Percentiles rank a stretch among this genome's conserved stretches.
Conservation (phyloP, 2,888 invertebrate species). For the Sabatieria punctata region DNA sequence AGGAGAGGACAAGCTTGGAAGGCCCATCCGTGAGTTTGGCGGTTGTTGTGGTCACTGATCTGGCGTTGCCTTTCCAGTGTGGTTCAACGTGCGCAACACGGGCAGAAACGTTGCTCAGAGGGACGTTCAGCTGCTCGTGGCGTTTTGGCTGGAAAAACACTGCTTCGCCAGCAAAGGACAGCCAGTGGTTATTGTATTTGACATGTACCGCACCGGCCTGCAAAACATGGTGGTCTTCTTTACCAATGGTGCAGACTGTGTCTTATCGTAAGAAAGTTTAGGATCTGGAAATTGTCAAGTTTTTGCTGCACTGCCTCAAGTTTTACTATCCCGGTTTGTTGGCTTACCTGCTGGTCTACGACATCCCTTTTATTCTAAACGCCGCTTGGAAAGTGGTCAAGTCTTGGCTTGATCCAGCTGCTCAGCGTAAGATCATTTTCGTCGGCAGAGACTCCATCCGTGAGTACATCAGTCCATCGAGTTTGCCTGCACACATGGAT, state of each 20-base stretch:
- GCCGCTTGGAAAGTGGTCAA: slow-evolving; percentile 22
- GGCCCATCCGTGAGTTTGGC: too few relatives aligned
- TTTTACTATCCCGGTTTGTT: slow-evolving; percentile 22
- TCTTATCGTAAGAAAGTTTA: too few relatives aligned
- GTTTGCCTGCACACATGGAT: slow-evolving; percentile 18
- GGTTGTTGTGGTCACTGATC: too few relatives aligned
- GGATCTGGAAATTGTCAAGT: slow-evolving; percentile 24
- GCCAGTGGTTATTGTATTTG: slow-evolving; percentile 19
- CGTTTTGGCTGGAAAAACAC: slow-evolving; percentile 26
- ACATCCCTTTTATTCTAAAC: slow-evolving; percentile 19
- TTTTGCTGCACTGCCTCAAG: slow-evolving; percentile 21
- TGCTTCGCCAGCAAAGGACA: slow-evolving; percentile 18
- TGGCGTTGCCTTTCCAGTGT: slow-evolving; percentile 24
- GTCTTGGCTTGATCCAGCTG: slow-evolving; percentile 10
- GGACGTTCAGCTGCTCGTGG: slow-evolving; percentile 14
- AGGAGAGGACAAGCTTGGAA: slow-evolving; percentile 18
- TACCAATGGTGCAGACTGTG: too few relatives aligned
- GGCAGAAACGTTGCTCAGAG: slow-evolving; percentile 14
- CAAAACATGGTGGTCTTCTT: slow-evolving; percentile 25
- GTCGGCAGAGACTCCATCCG: slow-evolving; percentile 8
- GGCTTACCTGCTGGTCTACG: slow-evolving; percentile 18
- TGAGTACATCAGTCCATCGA: slow-evolving; percentile 16
- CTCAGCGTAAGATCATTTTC: slow-evolving; percentile 10
- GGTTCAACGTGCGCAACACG: slow-evolving; percentile 21
- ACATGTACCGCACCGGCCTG: slow-evolving; percentile 18